Base-by-base conservation (phyloP, 2,797 vertebrate genomes). In the Poecilia picta region DNA sequence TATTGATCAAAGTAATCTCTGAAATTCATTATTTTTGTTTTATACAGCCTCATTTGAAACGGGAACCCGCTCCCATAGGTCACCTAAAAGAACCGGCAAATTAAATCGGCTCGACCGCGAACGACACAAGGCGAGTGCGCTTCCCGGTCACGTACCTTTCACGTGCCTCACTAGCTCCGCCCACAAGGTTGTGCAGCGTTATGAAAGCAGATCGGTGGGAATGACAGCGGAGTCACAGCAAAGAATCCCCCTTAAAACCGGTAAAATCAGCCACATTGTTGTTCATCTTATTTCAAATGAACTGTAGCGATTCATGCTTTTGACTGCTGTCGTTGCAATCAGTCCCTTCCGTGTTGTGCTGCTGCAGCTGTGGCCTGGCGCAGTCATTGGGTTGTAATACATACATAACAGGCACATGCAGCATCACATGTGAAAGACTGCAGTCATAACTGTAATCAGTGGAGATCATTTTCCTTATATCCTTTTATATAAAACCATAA, bases 121-220 rank as follows among this genome's bases (percentile, higher is more conserved):
- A 18, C 33, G 20, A 2, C 36, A 46, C 7, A 4, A 8, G 28
- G 0, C 16, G 43, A 25, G 39, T 33, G 70, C 20, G 75, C 71
- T 71, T 0, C 13, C 18, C 31, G 0, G 36, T 73, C 81, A 87
- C 81, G 16, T 82, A 68, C 2, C 41, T n/a, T 43, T 20, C 75
- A 77, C 39, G 79, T 5, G 73, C 71, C 28, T 18, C 2, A 0
- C 3, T 62, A 70, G 66, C 87, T 59, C 87, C 89, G 82, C 90
- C 89, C 84, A 28, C 1, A 62, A 2, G 31, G 49, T 3, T 25
- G 5, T 4, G 72, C 13, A 7, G 0, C 55, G 85, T 90, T 91
- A 89, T 87, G 89, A 91, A 88, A 88, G 73, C 83, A 12, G 64
- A 59, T 7, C 73, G 2, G 79, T 49, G 75, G 72, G 83, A 13